These are phyloP conservation scores for Drosophila albomicans DNA, from an alignment of 1,140 invertebrate species.

Conservation along the genomic window DNA sequence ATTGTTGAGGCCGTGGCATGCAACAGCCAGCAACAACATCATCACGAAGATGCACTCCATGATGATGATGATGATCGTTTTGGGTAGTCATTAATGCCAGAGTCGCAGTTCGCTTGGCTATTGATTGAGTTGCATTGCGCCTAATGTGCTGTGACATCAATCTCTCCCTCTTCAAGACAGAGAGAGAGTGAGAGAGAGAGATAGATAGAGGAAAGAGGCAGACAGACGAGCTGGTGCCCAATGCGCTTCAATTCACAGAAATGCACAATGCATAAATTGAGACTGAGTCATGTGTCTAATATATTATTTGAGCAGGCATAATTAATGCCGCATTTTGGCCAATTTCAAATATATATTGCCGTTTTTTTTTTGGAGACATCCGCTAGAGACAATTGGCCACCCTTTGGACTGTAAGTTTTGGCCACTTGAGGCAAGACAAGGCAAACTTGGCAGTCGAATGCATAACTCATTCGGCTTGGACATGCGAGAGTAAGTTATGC, in stretches of 20 bases:
- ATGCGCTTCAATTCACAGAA: slow-evolving; percentile 69
- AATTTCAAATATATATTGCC: neutral
- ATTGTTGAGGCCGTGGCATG: neutral
- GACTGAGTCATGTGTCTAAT: slow-evolving; percentile 34
- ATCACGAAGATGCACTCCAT: neutral
- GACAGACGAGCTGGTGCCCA: neutral
- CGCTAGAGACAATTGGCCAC: slow-evolving; percentile 19
- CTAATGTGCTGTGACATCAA: slow-evolving; percentile 83
- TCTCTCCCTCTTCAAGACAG: slow-evolving; percentile 36
- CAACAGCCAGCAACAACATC: neutral
- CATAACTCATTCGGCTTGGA: slow-evolving; percentile 52
- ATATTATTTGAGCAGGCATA: slow-evolving; percentile 31
- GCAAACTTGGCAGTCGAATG: slow-evolving; percentile 4
- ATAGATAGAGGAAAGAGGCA: neutral
- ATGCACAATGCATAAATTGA: neutral
- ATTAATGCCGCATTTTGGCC: slow-evolving; percentile 46
- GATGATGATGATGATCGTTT: slow-evolving; percentile 56
- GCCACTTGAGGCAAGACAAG: neutral
- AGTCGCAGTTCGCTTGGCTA: slow-evolving; percentile 58
- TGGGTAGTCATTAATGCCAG: slow-evolving; percentile 66
- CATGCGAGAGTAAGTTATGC: slow-evolving; percentile 52
- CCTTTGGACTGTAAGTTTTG: neutral
- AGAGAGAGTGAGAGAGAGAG: neutral
- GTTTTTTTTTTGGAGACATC: neutral
- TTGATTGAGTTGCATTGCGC: slow-evolving; percentile 81